Base-by-base conservation (phyloP, 1,140 invertebrate species). In the Penaeus vannamei region DNA sequence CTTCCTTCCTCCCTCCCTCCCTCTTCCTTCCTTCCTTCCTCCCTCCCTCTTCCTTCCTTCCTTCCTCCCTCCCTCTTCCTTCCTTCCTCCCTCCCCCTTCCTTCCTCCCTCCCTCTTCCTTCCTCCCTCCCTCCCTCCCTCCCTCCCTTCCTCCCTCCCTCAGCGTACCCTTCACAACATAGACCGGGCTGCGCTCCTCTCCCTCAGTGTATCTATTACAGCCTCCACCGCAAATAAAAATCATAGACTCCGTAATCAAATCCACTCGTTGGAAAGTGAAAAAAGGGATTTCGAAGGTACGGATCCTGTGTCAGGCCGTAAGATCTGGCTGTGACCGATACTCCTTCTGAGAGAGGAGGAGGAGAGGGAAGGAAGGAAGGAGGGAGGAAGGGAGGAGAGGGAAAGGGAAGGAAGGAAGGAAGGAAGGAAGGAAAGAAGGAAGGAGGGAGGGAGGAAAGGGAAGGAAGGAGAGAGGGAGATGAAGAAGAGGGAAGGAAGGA, bases 271-370 rank as follows among this genome's bases (percentile, higher is more conserved):
- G 29, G 59, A 53, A 79, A 32, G 76, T 19, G 20, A 26, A 79
- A 79, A 79, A 81, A 42, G 60, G 60, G n/a, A 59, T 59, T 59
- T 59, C 36, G 29, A 46, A 53, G 60, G n/a, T 59, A 81, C 53
- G 46, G 26, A 46, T 81, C 79, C n/a, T 26, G 32, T 81, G 60
- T 32, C 46, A 59, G 60, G 23, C 79, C 53, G 26, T 59, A n/a
- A 46, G 79, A 81, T 59, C 60, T 81, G 60, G 60, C 46, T 59
- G 79, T 59, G 60, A 36, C 46, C 53, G 60, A 42, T 42, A 42
- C 36, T 42, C 36, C 36, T 42, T 7, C 36, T 42, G 8, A 81
- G 60, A n/a, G 60, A n/a, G 60, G 22, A n/a, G 59, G 60, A 29
- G 46, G 42, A 7, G 4, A 46, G 42, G 79, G 79, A 46, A 22